These are phyloP conservation scores for Plagiodera versicolora DNA, from an alignment of 2,888 invertebrate species.

Conservation along the genomic window DNA sequence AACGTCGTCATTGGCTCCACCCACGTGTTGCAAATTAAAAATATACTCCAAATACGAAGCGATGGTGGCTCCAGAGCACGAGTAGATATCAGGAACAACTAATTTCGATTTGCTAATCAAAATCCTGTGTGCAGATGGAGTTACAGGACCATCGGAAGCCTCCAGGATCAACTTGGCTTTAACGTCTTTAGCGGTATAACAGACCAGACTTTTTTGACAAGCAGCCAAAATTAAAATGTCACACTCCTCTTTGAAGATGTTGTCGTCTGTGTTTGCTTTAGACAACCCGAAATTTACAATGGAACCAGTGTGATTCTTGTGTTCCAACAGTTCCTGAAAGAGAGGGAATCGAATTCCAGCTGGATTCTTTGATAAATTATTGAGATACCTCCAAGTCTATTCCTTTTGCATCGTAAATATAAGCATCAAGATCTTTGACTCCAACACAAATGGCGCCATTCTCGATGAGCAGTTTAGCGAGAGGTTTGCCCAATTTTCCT, in stretches of 20 bases:
- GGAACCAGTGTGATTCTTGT: constrained; percentile 40
- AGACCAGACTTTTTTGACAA: constrained; percentile 45
- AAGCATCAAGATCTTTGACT: constrained; percentile 46
- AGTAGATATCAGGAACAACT: constrained; percentile 50
- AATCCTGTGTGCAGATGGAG: constrained; percentile 49
- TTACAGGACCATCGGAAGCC: constrained; percentile 47
- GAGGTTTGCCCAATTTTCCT: constrained; percentile 45
- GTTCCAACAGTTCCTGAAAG: constrained; percentile 40
- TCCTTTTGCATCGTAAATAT: constrained; percentile 45
- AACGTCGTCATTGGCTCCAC: constrained; percentile 18
- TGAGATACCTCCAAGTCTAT: constrained; percentile 37
- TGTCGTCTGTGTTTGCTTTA: constrained; percentile 36
- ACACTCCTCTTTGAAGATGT: constrained; percentile 44
- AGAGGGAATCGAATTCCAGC: not conserved
- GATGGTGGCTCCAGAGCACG: constrained; percentile 45
- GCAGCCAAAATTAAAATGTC: constrained; percentile 50
- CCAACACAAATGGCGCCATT: constrained; percentile 50
- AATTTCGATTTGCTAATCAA: constrained; percentile 41
- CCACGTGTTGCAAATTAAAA: constrained; percentile 35
- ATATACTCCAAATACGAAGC: constrained; percentile 49
- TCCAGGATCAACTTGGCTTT: constrained; percentile 50
- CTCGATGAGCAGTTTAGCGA: constrained; percentile 40
- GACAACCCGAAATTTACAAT: constrained; percentile 39
- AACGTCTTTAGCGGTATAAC: constrained; percentile 46
- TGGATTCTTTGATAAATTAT: too few relatives aligned